Percentiles rank a stretch among this genome's conserved stretches.
These are phyloP conservation scores for Campoletis raptor DNA, from an alignment of 2,888 invertebrate genomes.

Conservation along the genomic window DNA sequence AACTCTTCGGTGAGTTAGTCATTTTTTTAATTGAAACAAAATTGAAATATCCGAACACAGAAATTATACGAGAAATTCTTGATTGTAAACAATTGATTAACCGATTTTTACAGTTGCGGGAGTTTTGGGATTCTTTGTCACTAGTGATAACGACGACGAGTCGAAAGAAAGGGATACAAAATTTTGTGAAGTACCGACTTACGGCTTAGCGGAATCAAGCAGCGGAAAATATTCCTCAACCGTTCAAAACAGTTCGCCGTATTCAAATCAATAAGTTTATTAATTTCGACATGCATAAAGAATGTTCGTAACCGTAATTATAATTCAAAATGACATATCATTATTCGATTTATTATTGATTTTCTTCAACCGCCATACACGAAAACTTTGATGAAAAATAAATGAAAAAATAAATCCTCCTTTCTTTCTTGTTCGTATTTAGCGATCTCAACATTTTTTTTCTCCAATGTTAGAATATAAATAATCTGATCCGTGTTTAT, in stretches of 20 bases:
- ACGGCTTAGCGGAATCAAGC: background rate
- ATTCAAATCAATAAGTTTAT: background rate
- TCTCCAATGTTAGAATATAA: background rate
- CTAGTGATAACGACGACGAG: background rate
- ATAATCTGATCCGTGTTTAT: background rate
- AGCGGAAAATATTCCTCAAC: background rate
- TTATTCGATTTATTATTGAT: background rate
- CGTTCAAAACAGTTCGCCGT: background rate
- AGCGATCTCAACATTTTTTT: no score
- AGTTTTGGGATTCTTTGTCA: conserved; percentile 46
- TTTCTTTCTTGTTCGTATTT: background rate
- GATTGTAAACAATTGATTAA: background rate
- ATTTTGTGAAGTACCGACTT: background rate
- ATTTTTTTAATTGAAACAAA: background rate
- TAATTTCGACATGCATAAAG: background rate
- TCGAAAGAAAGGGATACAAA: background rate
- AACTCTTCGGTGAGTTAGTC: conserved; percentile 54
- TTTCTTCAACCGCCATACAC: background rate
- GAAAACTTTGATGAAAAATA: background rate
- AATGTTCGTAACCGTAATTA: background rate
- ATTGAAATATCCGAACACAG: background rate
- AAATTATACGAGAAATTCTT: background rate
- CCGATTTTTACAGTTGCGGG: conserved; percentile 44
- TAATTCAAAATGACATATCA: background rate
- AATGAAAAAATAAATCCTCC: background rate